Evolutionary conservation across 1,140 invertebrate species (phyloP).

Genomic region (Cotesia typhae): DNA sequence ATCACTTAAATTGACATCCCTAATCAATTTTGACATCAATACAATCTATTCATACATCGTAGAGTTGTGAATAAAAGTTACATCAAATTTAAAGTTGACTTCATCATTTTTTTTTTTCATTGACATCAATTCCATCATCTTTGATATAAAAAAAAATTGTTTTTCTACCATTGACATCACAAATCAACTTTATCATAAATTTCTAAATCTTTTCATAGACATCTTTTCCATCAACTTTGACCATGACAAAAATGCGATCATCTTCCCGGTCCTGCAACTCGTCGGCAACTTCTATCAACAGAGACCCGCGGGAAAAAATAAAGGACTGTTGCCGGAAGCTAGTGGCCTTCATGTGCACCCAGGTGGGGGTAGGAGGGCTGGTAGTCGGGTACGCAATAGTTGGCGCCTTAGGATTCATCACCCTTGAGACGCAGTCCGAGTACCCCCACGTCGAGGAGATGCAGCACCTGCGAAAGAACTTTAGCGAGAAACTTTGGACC

Average conservation of each 20-base stretch:
- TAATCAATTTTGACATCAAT: too few species aligned
- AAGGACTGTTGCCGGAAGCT: slow-evolving; percentile 86
- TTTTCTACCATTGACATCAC: too few species aligned
- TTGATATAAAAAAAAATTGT: too few species aligned
- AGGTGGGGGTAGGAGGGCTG: slow-evolving; percentile 93
- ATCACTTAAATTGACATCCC: too few species aligned
- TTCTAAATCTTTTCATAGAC: too few species aligned
- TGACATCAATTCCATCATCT: too few species aligned
- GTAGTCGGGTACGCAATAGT: slow-evolving; percentile 95
- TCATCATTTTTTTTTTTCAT: too few species aligned
- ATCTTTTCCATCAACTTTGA: too few species aligned
- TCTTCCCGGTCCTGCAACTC: slow-evolving; percentile 75
- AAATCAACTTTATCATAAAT: too few species aligned
- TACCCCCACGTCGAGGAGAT: slow-evolving; percentile 66
- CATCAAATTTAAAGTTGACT: too few species aligned
- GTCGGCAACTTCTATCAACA: slow-evolving; percentile 72
- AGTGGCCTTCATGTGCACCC: slow-evolving; percentile 90
- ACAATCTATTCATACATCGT: too few species aligned
- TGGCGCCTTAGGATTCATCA: slow-evolving; percentile 91
- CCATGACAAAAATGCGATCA: slow-evolving; percentile 45
- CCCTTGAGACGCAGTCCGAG: slow-evolving; percentile 80
- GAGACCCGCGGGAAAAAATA: slow-evolving; percentile 75
- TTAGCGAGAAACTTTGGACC: slow-evolving; percentile 76
- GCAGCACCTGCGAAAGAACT: slow-evolving; percentile 64
- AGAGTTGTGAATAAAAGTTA: too few species aligned